phyloP scores from a whole-genome alignment of 1,140 invertebrate species.

The Euwallacea similis region DNA sequence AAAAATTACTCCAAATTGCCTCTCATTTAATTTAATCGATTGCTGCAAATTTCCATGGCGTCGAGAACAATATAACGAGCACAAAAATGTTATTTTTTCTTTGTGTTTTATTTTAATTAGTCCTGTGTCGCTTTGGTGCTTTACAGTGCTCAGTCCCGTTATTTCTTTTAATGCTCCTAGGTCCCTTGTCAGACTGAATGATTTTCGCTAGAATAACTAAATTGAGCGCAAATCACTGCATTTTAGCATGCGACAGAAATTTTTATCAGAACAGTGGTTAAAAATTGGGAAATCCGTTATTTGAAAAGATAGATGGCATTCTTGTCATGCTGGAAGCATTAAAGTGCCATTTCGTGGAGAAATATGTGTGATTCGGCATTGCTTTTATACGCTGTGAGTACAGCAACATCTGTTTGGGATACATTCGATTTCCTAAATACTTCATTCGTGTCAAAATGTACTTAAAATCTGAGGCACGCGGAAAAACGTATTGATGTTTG shows the following conservation, averaged over 20 bases:
- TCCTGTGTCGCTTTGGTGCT: too few species aligned
- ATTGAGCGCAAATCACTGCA: neutral
- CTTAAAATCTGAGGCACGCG: constrained; percentile 18
- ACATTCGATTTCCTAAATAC: constrained; percentile 30
- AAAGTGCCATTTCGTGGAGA: constrained; percentile 15
- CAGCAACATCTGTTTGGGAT: constrained; percentile 25
- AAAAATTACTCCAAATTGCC: constrained; percentile 1
- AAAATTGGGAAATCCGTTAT: neutral
- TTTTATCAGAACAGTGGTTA: neutral
- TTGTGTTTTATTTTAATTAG: too few species aligned
- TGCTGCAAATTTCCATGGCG: neutral
- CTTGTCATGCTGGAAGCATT: constrained; percentile 10
- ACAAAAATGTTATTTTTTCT: too few species aligned
- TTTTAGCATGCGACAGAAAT: neutral
- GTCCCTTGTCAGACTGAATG: neutral
- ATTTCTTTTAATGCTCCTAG: too few species aligned
- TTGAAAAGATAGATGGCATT: constrained; percentile 16
- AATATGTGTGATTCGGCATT: constrained; percentile 16
- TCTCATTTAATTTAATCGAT: constrained; percentile 3
- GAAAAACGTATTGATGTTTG: constrained; percentile 7
- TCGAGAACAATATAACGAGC: too few species aligned
- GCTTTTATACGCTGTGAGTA: constrained; percentile 27
- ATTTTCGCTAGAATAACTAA: neutral
- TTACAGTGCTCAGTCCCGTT: too few species aligned
- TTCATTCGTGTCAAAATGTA: constrained; percentile 26